These are phyloP conservation scores for Phrixothrix hirtus DNA, from an alignment of 2,888 invertebrate genomes.

Conservation along the genomic window DNA sequence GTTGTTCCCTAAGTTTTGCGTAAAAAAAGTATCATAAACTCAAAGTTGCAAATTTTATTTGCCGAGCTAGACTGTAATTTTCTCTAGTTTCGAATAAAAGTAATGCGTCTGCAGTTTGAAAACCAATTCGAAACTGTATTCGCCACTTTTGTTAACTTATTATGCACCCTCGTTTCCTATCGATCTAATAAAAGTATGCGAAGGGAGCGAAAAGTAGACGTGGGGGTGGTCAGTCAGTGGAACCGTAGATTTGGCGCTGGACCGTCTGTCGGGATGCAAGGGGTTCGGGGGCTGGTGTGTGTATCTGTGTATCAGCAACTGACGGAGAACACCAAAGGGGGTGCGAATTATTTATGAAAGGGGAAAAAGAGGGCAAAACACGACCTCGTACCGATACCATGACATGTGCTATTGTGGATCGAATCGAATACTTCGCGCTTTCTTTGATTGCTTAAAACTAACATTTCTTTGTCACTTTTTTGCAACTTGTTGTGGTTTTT, in stretches of 20 bases:
- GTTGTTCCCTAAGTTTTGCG: too few relatives aligned
- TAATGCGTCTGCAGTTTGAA: background rate
- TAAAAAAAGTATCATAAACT: too few relatives aligned
- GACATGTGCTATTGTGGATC: slow-evolving; percentile 9
- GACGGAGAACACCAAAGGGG: slow-evolving; percentile 8
- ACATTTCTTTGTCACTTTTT: too few relatives aligned
- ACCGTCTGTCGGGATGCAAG: slow-evolving; percentile 28
- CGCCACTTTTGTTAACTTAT: slow-evolving; percentile 27
- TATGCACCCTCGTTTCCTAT: slow-evolving; percentile 34
- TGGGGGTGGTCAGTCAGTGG: slow-evolving; percentile 45
- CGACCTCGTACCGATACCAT: slow-evolving; percentile 7
- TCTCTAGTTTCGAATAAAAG: background rate
- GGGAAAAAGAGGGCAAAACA: slow-evolving; percentile 2
- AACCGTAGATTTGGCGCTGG: slow-evolving; percentile 34
- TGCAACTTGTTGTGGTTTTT: too few relatives aligned
- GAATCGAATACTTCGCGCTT: slow-evolving; percentile 1
- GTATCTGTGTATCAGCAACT: slow-evolving; percentile 7
- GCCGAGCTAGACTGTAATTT: too few relatives aligned
- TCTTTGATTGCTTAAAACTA: too few relatives aligned
- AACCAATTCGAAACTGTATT: slow-evolving; percentile 5
- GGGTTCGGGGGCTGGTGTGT: slow-evolving; percentile 14
- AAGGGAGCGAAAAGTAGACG: slow-evolving; percentile 32
- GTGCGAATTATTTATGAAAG: background rate
- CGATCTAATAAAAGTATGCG: slow-evolving; percentile 38
- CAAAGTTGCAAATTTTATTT: too few relatives aligned